phyloP scores from a whole-genome alignment of 2,797 vertebrate genomes.

The Peromyscus melanophrys region DNA sequence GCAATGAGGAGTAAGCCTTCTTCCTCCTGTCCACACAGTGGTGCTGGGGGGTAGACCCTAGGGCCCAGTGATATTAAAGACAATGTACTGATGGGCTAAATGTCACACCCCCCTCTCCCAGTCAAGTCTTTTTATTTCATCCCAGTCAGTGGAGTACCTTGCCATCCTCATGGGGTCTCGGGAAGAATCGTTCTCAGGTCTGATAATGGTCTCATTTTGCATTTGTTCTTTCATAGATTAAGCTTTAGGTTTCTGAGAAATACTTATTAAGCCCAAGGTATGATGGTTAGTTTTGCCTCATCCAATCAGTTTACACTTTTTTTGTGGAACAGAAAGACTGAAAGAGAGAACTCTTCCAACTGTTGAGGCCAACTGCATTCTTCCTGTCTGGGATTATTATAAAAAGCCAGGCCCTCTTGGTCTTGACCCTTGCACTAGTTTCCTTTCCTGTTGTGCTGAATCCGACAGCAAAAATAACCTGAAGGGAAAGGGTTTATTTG shows the following conservation, averaged over 20 bases:
- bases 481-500: too few species aligned
- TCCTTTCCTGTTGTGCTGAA: neutral
- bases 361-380: neutral
- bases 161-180: neutral
- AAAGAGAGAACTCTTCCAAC: neutral
- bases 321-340: neutral
- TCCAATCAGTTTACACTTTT: neutral
- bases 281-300: neutral
- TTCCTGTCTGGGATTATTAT: neutral
- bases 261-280: too few species aligned
- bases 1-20: neutral
- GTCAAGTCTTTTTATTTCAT: neutral
- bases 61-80: neutral
- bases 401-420: neutral
- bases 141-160: neutral
- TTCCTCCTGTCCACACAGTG: too few species aligned
- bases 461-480: neutral
- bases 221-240: neutral
- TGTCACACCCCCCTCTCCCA: neutral
- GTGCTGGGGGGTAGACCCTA: neutral
- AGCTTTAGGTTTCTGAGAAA: neutral
- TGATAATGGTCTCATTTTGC: too few species aligned
- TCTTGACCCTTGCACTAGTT: too few species aligned
- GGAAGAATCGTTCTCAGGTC: neutral
- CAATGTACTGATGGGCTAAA: neutral